Conservation (phyloP, 2,888 invertebrate genomes). For the Plebejus anna region DNA sequence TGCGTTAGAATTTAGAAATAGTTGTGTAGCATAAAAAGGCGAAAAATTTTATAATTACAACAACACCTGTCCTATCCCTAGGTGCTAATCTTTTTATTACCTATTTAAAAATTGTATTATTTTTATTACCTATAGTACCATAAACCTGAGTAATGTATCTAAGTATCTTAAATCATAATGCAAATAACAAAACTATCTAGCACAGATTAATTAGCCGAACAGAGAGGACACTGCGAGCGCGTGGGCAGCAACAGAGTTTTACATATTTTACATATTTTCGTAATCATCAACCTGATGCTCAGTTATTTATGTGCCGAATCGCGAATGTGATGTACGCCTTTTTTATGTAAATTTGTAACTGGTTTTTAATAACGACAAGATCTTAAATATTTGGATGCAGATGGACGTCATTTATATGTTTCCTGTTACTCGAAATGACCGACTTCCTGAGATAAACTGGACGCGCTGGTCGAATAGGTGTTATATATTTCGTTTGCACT, state of each 20-base stretch:
- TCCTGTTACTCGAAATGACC: background rate
- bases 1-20: no score
- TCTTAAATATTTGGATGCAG: slow-evolving; percentile 10
- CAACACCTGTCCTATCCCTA: no score
- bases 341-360: slow-evolving; percentile 11
- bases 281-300: slow-evolving; percentile 6
- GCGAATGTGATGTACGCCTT: slow-evolving; percentile 13
- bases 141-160: background rate
- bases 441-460: slow-evolving; percentile 9
- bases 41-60: no score
- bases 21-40: no score
- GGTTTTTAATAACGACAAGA: slow-evolving; percentile 23
- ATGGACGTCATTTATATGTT: slow-evolving; percentile 17
- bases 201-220: slow-evolving; percentile 7
- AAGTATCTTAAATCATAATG: background rate
- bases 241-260: background rate
- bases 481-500: background rate
- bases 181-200: background rate
- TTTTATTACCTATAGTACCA: background rate
- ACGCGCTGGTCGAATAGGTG: background rate
- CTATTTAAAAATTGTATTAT: no score
- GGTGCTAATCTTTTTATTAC: no score
- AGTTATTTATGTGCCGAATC: slow-evolving; percentile 22
- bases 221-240: background rate
- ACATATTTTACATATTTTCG: slow-evolving; percentile 9